A percentile compares a stretch with the other conserved stretches of the same genome.
These are phyloP conservation scores for Picus viridis DNA, from an alignment of 2,797 vertebrate genomes.

Conservation along the genomic window DNA sequence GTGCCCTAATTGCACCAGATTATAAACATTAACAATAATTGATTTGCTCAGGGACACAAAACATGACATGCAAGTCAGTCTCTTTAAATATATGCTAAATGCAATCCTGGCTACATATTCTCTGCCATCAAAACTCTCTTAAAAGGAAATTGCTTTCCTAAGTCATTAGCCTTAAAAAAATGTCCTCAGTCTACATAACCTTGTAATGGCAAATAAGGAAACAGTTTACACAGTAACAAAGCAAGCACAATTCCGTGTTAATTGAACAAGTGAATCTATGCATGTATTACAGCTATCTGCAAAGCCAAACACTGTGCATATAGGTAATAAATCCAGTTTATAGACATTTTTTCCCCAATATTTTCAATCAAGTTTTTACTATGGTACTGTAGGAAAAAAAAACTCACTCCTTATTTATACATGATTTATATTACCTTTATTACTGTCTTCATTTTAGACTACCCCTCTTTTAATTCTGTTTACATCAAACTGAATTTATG, in stretches of 20 bases:
- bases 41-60: neutral
- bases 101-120: neutral
- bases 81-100: neutral
- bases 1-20: neutral
- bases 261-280: conserved; percentile 1
- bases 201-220: conserved; percentile 11
- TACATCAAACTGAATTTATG: neutral
- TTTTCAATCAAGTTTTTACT: neutral
- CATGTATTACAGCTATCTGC: neutral
- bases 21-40: neutral
- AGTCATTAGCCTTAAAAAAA: conserved; percentile 1
- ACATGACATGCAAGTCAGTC: neutral
- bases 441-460: neutral
- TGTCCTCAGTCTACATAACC: neutral
- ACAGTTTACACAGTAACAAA: neutral
- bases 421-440: neutral
- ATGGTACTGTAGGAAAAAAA: fast-evolving
- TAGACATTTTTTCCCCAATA: neutral
- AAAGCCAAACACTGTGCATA: neutral
- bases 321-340: neutral
- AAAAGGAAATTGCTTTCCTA: conserved; percentile 19
- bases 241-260: neutral
- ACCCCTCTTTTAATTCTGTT: neutral
- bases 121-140: neutral
- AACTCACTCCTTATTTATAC: neutral